Conservation (phyloP, 2,797 vertebrate species). For the Cyclura pinguis region DNA sequence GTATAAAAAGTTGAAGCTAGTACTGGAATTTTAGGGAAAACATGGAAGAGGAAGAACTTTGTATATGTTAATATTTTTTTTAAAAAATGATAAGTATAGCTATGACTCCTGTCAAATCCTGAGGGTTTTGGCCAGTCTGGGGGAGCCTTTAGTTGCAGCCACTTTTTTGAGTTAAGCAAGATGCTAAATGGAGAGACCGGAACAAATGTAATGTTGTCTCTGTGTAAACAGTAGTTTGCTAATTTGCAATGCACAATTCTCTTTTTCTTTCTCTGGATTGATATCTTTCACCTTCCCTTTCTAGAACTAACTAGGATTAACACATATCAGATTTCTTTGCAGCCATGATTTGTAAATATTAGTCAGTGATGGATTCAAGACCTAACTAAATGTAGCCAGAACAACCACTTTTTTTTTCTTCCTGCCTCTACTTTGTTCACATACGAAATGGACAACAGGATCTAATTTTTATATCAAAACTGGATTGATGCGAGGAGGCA, state of each 20-base stretch:
- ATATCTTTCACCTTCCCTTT: not conserved
- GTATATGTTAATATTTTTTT: too few species aligned
- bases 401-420: not conserved
- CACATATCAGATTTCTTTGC: not conserved
- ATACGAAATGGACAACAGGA: not conserved
- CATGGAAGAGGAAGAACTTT: too few species aligned
- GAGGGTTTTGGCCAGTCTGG: too few species aligned
- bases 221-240: not conserved
- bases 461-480: not conserved
- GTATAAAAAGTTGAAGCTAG: too few species aligned
- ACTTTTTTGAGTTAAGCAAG: not conserved
- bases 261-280: not conserved
- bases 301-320: not conserved
- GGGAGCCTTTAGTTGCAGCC: not conserved
- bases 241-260: not conserved
- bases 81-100: too few species aligned
- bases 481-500: too few species aligned
- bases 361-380: not conserved
- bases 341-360: not conserved
- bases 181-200: constrained; percentile 7
- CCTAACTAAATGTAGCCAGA: not conserved
- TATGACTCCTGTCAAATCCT: too few species aligned
- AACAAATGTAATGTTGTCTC: not conserved
- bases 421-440: not conserved
- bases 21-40: too few species aligned